Evolutionary conservation across 2,797 vertebrate genomes (phyloP), one percentile per base, ranked within the genome.

Genomic region (Lepilemur ruficaudatus): DNA sequence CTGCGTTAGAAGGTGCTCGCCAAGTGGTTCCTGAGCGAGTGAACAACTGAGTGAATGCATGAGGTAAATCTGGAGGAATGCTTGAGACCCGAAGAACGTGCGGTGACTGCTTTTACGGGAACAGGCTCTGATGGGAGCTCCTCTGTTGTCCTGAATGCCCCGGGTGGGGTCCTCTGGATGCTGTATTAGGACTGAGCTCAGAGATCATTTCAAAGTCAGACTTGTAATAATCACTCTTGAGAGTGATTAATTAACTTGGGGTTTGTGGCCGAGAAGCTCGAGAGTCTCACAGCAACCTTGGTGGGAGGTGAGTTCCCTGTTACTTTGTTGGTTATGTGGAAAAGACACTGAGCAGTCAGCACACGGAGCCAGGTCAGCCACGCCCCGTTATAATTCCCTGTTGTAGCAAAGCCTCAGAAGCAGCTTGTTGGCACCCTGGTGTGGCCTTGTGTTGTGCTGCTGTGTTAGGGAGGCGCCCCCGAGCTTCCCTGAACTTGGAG

Each of bases 61-160:
- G 15, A 4, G 59, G 9, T 32, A 28, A 7, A 1, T 28, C 46
- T 35, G 30, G 35, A 84, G 70, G 70, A 35, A 10, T 13, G 17
- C 38, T 13, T 50, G 80, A 86, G 59, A 23, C 14, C 32, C 0
- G 14, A 73, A 78, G 70, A 52, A 50, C 0, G 2, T 72, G 4
- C 14, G 0, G 1, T 2, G 46, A 35, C 13, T 0, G 0, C 55
- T 13, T 9, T 4, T 63, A 5, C 43, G 32, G 30, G 55, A n/a
- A 12, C 15, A 23, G 43, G n/a, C 14, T 17, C 67, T 8, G 52
- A 9, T 18, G 5, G 43, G 17, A 46, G 5, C 35, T 23, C 35
- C 30, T 35, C n/a, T 32, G 12, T 14, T 13, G 15, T 25, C 50
- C 48, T 14, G 18, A 50, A 46, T 4, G 30, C 32, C 25, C 12